Conservation (phyloP, 1,140 invertebrate genomes). For the Leptinotarsa texana region DNA sequence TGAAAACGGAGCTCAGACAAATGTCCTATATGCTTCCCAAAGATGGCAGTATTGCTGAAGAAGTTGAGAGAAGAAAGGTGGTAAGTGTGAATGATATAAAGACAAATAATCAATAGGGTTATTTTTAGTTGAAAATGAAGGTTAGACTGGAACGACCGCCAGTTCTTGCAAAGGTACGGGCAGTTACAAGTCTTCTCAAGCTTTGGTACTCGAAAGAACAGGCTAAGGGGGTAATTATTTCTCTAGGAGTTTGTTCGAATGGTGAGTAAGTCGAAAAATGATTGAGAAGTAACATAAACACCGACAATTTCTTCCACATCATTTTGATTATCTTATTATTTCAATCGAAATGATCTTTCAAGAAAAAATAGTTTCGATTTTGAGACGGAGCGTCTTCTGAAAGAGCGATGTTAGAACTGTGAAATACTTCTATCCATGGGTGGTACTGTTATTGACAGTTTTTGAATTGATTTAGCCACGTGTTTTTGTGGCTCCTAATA, state of each 20-base stretch:
- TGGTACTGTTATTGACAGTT: too few species aligned
- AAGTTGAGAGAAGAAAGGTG: constrained; percentile 35
- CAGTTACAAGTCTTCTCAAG: constrained; percentile 54
- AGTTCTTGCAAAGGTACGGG: constrained; percentile 53
- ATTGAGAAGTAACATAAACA: too few species aligned
- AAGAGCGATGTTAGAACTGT: too few species aligned
- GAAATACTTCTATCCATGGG: too few species aligned
- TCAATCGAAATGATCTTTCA: too few species aligned
- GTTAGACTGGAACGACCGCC: constrained; percentile 35
- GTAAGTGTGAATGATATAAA: not conserved
- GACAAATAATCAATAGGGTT: not conserved
- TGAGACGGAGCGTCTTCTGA: too few species aligned
- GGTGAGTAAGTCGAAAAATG: constrained; percentile 46
- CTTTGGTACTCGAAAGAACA: constrained; percentile 55
- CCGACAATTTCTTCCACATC: too few species aligned
- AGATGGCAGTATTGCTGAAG: constrained; percentile 36
- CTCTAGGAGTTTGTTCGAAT: constrained; percentile 57
- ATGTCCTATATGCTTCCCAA: constrained; percentile 55
- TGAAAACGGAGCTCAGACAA: constrained; percentile 56
- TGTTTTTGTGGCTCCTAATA: too few species aligned
- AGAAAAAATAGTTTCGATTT: too few species aligned
- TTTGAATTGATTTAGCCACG: too few species aligned
- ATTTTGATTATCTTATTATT: too few species aligned
- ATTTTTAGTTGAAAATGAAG: constrained; percentile 36
- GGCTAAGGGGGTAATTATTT: constrained; percentile 51